Evolutionary conservation across 2,113 vertebrate species (phyloP), one percentile per base, ranked within the genome.

Genomic region (Paramisgurnus dabryanus): DNA sequence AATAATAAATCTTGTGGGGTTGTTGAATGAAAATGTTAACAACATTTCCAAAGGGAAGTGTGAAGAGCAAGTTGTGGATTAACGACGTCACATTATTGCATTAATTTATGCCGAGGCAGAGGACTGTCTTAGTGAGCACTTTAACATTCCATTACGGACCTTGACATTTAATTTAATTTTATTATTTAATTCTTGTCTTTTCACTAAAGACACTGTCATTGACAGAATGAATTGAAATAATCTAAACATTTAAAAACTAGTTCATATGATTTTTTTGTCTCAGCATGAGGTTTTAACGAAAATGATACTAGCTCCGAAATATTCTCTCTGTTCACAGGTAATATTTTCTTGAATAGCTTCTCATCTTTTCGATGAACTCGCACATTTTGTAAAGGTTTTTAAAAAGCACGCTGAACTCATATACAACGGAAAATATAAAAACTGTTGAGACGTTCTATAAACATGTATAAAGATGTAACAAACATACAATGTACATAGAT

Each of bases 131-230:
- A 92, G 90, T 92, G 90, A 92, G 90, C 91, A 92, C 90, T 90
- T 90, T 88, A 92, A 91, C 91, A 91, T 93, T 93, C 92, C 93
- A 92, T 93, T 94, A 92, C 88, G 87, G 89, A 91, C 91, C 90
- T 92, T 93, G 92, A 92, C 92, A 91, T 92, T 91, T 91, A 92
- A 92, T 92, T 89, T 91, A 84, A 88, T 90, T 92, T 92, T 34
- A 34, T 34, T 22, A 22, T 22, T 22, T 22, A 22, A 22, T 22
- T 22, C 22, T 22, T 22, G 22, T 22, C 22, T 22, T 89, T 82
- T 82, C 83, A 82, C 88, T 89, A 87, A 90, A 92, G 86, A 87
- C 86, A 65, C 88, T 86, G 92, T 93, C 4, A 47, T 47, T 10
- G 73, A 90, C 91, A 92, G 85, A 89, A 85, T 90, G 87, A 86